Conservation (phyloP, 2,888 invertebrate genomes). For the Lordiphosa fenestrarum region DNA sequence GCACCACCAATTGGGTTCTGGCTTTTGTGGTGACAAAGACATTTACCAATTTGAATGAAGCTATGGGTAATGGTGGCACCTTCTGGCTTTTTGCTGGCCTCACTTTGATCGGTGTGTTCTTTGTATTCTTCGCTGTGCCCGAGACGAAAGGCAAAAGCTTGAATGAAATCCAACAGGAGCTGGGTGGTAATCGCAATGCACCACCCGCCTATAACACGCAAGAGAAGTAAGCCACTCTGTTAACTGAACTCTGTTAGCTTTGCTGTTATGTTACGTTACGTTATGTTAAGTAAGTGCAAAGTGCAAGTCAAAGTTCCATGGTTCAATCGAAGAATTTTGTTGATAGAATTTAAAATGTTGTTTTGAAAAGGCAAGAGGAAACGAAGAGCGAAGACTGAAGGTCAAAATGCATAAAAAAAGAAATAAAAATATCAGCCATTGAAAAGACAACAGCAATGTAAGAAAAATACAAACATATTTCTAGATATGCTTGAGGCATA, state of each 20-base stretch:
- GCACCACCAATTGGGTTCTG: constrained; percentile 90
- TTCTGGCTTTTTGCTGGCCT: constrained; percentile 89
- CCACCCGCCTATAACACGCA: background rate
- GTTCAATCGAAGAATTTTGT: constrained; percentile 40
- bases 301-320: constrained; percentile 29
- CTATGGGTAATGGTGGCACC: constrained; percentile 84
- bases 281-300: constrained; percentile 52
- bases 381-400: constrained; percentile 69
- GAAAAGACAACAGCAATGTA: constrained; percentile 61
- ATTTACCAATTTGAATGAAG: constrained; percentile 82
- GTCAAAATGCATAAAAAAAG: constrained; percentile 57
- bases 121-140: constrained; percentile 84
- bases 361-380: constrained; percentile 29
- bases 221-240: constrained; percentile 43
- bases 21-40: constrained; percentile 90
- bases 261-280: constrained; percentile 38
- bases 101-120: constrained; percentile 84
- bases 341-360: constrained; percentile 43
- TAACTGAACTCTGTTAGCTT: constrained; percentile 27
- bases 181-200: constrained; percentile 57
- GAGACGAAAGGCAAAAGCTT: constrained; percentile 82
- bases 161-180: constrained; percentile 76
- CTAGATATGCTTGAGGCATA: constrained; percentile 14
- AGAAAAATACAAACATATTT: constrained; percentile 24
- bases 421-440: constrained; percentile 46